phyloP scores from a whole-genome alignment of 2,797 vertebrate species.

The Anolis apletophallus region DNA sequence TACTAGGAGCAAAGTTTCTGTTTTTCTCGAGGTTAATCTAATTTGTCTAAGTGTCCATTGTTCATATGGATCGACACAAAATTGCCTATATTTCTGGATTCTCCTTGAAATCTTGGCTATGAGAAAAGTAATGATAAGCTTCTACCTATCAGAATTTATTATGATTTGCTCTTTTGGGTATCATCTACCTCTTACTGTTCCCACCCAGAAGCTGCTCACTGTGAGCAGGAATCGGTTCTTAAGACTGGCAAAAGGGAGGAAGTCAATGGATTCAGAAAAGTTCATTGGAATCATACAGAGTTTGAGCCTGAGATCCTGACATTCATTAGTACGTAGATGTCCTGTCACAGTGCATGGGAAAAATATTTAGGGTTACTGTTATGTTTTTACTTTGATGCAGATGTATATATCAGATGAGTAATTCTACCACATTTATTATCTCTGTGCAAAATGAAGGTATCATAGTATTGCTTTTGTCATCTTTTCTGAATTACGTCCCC shows the following conservation, averaged over 20 bases:
- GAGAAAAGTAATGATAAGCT: background rate
- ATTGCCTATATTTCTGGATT: background rate
- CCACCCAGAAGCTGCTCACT: background rate
- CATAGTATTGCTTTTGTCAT: slow-evolving; percentile 11
- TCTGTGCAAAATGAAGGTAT: background rate
- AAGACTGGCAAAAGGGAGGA: background rate
- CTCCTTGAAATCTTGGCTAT: background rate
- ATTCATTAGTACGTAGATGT: background rate
- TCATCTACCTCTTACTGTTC: background rate
- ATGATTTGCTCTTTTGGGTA: background rate
- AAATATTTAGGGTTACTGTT: background rate
- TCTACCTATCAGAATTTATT: background rate
- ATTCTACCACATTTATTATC: background rate
- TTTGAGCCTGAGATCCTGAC: background rate
- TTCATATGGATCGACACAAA: background rate
- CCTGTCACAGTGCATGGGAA: background rate
- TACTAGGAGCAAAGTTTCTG: too few species aligned
- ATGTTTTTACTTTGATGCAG: background rate
- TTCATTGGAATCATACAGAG: background rate
- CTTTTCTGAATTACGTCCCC: slow-evolving; percentile 6
- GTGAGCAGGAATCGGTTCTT: background rate
- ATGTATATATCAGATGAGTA: background rate
- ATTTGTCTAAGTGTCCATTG: too few species aligned
- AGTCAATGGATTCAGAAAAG: background rate
- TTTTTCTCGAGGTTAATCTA: too few species aligned